A percentile compares a stretch with the other conserved stretches of the same genome.
These are phyloP conservation scores for Balaenoptera acutorostrata DNA, from an alignment of 2,113 vertebrate genomes.

Conservation along the genomic window DNA sequence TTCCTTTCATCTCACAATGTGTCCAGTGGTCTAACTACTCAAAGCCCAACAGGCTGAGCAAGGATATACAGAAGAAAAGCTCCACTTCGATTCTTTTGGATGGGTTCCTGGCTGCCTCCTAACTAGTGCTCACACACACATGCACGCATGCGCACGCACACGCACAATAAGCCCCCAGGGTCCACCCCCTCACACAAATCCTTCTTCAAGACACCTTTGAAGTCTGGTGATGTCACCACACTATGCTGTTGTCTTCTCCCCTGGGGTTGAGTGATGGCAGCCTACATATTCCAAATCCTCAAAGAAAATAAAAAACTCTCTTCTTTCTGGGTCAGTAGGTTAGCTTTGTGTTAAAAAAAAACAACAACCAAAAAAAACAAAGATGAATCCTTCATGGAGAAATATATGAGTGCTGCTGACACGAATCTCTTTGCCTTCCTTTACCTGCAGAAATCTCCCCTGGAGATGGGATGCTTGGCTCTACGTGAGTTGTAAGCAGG, in stretches of 20 bases:
- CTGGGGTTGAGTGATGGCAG: not conserved
- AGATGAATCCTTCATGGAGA: not conserved
- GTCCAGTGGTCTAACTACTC: not conserved
- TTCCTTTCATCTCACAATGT: not conserved
- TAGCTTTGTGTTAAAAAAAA: not conserved
- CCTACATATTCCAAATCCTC: not conserved
- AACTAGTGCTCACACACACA: not conserved
- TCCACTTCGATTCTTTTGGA: not conserved
- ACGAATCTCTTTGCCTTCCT: not conserved
- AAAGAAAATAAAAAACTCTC: not conserved
- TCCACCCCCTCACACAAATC: not conserved
- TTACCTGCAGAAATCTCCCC: not conserved
- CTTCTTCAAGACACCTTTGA: not conserved
- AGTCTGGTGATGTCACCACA: not conserved
- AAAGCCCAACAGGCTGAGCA: not conserved
- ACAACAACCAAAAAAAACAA: not conserved
- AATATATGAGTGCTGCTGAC: not conserved
- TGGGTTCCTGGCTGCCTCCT: not conserved
- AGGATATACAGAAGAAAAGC: not conserved
- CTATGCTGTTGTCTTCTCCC: not conserved
- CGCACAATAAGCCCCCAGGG: not conserved
- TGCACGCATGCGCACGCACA: rapidly evolving
- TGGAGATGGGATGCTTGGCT: not conserved
- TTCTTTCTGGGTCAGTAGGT: conserved; percentile 13
- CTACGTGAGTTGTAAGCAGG: not conserved